Percentiles rank a stretch among this genome's conserved stretches.
phyloP scores from a whole-genome alignment of 1,140 invertebrate genomes.

The Drosophila cardini region DNA sequence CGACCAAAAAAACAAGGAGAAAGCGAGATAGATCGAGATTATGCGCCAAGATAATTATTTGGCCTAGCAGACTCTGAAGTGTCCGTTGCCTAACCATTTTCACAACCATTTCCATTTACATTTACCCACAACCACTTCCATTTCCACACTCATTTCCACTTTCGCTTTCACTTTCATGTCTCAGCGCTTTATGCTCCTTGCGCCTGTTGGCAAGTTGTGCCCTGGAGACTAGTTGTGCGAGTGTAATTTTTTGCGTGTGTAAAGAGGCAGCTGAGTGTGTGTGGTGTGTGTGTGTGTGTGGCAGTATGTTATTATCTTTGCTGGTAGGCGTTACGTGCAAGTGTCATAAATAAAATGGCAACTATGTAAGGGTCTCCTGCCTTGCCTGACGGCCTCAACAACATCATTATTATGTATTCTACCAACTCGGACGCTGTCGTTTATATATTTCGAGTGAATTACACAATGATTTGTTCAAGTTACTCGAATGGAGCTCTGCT shows the following conservation, averaged over 20 bases:
- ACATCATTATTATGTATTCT: slow-evolving; percentile 69
- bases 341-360: slow-evolving; percentile 83
- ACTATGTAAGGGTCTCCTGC: slow-evolving; percentile 49
- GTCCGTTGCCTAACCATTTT: slow-evolving; percentile 23
- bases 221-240: slow-evolving; percentile 75
- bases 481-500: slow-evolving; percentile 46
- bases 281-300: slow-evolving; percentile 3
- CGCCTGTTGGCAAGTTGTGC: slow-evolving; percentile 77
- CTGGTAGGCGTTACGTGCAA: slow-evolving; percentile 73
- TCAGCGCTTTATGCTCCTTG: slow-evolving; percentile 74
- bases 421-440: slow-evolving; percentile 16
- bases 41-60: slow-evolving; percentile 79
- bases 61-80: slow-evolving; percentile 46
- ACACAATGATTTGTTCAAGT: slow-evolving; percentile 39
- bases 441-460: slow-evolving; percentile 39
- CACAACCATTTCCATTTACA: slow-evolving; percentile 28
- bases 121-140: slow-evolving; percentile 8
- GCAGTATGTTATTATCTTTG: slow-evolving; percentile 72
- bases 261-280: slow-evolving; percentile 10
- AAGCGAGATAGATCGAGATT: slow-evolving; percentile 59
- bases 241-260: slow-evolving; percentile 61
- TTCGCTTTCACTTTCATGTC: slow-evolving; percentile 60
- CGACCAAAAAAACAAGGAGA: slow-evolving; percentile 42
- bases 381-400: slow-evolving; percentile 47
- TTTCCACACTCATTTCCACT: slow-evolving; percentile 25